Conservation (phyloP, 2,888 invertebrate species). For the Parnassius glacialis region DNA sequence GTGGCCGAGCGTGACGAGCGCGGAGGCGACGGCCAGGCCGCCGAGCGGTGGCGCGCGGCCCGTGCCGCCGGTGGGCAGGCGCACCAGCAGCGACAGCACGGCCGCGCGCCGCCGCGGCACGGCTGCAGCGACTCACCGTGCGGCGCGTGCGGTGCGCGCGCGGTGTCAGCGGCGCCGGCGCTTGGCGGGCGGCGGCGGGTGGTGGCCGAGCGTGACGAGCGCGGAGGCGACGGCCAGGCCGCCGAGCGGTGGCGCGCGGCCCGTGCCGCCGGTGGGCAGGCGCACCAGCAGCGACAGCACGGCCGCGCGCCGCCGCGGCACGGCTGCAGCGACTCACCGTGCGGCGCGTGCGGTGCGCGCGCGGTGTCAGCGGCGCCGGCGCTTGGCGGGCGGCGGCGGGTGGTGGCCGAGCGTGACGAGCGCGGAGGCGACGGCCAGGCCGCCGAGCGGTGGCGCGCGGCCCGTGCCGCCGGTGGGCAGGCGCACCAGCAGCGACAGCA, state of each 20-base stretch:
- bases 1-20: too few species aligned
- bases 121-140: too few species aligned
- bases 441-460: slow-evolving; percentile 91
- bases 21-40: too few species aligned
- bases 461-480: slow-evolving; percentile 91
- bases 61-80: too few species aligned
- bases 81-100: too few species aligned
- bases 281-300: slow-evolving; percentile 96
- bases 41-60: too few species aligned
- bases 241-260: slow-evolving; percentile 90
- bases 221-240: slow-evolving; percentile 95
- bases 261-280: slow-evolving; percentile 90
- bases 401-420: slow-evolving; percentile 92
- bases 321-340: slow-evolving; percentile 97
- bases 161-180: slow-evolving; percentile 41
- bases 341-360: too few species aligned
- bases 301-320: slow-evolving; percentile 95
- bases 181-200: slow-evolving; percentile 38
- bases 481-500: slow-evolving; percentile 95
- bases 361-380: slow-evolving; percentile 40
- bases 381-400: slow-evolving; percentile 35
- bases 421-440: slow-evolving; percentile 93
- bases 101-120: too few species aligned
- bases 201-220: slow-evolving; percentile 92
- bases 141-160: too few species aligned